Evolutionary conservation across 2,888 invertebrate species (phyloP).

Genomic region (Tolmerus cingulatus): DNA sequence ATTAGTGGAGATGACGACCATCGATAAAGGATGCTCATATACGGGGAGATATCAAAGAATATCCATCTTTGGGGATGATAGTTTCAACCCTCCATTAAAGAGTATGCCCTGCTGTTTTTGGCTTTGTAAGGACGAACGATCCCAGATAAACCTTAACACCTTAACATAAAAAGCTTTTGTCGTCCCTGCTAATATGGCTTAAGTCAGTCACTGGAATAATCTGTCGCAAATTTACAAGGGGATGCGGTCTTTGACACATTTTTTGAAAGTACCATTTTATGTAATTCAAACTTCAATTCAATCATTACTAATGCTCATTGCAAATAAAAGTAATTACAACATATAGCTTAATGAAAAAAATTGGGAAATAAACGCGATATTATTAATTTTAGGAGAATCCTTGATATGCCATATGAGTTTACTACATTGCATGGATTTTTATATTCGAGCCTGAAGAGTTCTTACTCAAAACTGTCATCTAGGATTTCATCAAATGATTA

Average conservation of each 20-base stretch:
- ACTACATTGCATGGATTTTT: too few species aligned
- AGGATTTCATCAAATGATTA: too few species aligned
- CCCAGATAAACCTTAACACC: conserved; percentile 62
- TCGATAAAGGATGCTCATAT: conserved; percentile 29
- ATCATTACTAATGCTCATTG: too few species aligned
- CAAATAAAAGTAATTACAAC: too few species aligned
- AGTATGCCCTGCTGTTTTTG: conserved; percentile 40
- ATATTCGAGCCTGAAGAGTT: too few species aligned
- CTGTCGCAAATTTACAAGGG: neutral
- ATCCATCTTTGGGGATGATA: neutral
- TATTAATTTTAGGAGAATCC: too few species aligned
- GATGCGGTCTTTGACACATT: neutral
- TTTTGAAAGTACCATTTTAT: neutral
- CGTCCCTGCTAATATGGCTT: conserved; percentile 38
- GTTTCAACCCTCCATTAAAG: neutral
- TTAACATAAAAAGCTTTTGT: conserved; percentile 50
- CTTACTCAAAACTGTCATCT: too few species aligned
- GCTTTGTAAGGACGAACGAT: conserved; percentile 53
- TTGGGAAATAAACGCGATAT: too few species aligned
- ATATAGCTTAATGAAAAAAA: too few species aligned
- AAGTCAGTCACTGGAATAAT: conserved; percentile 45
- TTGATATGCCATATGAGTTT: too few species aligned
- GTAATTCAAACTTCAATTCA: neutral
- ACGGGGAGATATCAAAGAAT: conserved; percentile 17
- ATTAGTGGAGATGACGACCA: conserved; percentile 25